Evolutionary conservation across 1,140 invertebrate genomes (phyloP).

Genomic region (Vanessa tameamea): DNA sequence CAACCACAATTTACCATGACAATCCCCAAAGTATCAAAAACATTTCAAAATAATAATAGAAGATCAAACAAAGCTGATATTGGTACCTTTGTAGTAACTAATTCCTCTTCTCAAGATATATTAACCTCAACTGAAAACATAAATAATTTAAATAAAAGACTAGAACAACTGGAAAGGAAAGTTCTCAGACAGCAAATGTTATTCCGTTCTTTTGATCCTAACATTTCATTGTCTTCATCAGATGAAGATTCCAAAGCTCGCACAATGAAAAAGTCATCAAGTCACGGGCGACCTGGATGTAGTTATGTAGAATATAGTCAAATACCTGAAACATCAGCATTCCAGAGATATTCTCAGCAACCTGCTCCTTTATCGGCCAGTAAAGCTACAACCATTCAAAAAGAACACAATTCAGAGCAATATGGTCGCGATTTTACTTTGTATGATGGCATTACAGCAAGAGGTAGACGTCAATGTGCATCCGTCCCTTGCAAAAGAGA

Average conservation of each 20-base stretch:
- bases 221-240: constrained; percentile 56
- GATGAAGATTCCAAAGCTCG: constrained; percentile 56
- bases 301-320: constrained; percentile 75
- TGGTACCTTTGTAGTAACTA: constrained; percentile 53
- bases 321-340: constrained; percentile 70
- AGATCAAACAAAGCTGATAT: constrained; percentile 53
- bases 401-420: constrained; percentile 73
- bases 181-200: constrained; percentile 69
- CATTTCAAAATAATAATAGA: constrained; percentile 44
- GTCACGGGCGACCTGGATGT: constrained; percentile 56
- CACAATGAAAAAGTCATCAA: constrained; percentile 42
- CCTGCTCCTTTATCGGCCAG: constrained; percentile 55
- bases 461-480: constrained; percentile 63
- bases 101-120: constrained; percentile 51
- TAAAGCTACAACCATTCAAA: constrained; percentile 67
- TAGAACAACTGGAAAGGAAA: constrained; percentile 68
- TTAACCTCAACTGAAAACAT: constrained; percentile 44
- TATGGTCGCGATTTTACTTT: constrained; percentile 73
- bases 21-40: constrained; percentile 49
- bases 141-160: constrained; percentile 57
- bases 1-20: constrained; percentile 61
- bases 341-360: constrained; percentile 66
- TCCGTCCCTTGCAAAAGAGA: constrained; percentile 72
- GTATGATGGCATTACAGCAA: constrained; percentile 70
- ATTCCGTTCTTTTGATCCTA: constrained; percentile 58